Base-by-base conservation (phyloP, 2,797 vertebrate species). In the Phoebastria nigripes region DNA sequence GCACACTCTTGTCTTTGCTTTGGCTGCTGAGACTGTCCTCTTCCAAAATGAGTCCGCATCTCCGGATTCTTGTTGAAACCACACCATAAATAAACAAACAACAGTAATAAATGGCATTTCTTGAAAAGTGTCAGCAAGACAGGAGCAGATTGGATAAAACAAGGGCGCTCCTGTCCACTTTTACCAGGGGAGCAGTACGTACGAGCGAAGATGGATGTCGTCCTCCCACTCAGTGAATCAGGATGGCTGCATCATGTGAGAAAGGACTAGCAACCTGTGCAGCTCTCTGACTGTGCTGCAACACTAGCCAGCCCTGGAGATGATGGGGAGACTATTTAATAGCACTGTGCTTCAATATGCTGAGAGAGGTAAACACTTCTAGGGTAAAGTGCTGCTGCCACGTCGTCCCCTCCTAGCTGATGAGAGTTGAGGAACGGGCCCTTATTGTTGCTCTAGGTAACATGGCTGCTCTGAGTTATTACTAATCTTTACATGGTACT, bases 151-250 rank as follows among this genome's bases (percentile, higher is more conserved):
- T 1, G 1, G 29, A 29, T 20, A 74, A 87, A 90, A 35, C 26
- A 54, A 51, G 39, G 42, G 33, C 1, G 2, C 35, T 72, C 58
- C 55, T 8, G 15, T 47, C 51, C 22, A 8, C 29, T 73, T 89
- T 70, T 82, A 44, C 25, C 28, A 33, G 12, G 13, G 33, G n/a
- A 82, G 37, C 17, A 9, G 28, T 11, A 69, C 0, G 1, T 29
- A 22, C 0, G 0, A 35, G 26, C 18, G 12, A 25, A 28, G 41
- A 22, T 8, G 58, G 17, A 22, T 39, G 15, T 15, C 4, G 0
- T 69, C 15, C 19, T 70, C n/a, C 39, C 49, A 2, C 1, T 29
- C 2, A 1, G 33, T 49, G 52, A 71, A 37, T 65, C 26, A 35
- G 58, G 33, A 39, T 7, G 24, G 15, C 51, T 70, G 33, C 42